phyloP scores from a whole-genome alignment of 1,140 invertebrate genomes.

The Zaprionus kolodkinae region DNA sequence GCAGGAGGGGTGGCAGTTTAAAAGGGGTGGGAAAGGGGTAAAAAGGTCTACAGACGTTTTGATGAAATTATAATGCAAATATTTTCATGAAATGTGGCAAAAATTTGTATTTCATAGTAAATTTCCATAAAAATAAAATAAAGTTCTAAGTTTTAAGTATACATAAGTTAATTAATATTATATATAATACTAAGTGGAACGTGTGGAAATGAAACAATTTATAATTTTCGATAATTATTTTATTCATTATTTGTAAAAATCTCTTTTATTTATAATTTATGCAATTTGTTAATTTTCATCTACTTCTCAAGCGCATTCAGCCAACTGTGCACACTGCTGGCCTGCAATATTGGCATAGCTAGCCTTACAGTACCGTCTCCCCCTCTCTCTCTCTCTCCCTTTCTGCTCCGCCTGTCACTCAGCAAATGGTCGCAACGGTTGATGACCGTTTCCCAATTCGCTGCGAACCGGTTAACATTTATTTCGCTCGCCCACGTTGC shows the following conservation, averaged over 20 bases:
- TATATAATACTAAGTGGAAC: too few species aligned
- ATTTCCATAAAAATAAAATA: too few species aligned
- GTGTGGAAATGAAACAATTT: too few species aligned
- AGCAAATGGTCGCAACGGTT: conserved; percentile 12
- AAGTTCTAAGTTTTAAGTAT: too few species aligned
- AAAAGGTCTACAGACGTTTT: background rate
- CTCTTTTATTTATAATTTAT: background rate
- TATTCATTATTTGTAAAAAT: background rate
- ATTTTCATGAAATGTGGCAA: background rate
- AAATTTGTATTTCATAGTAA: too few species aligned
- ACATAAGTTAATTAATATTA: too few species aligned
- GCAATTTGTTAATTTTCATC: background rate
- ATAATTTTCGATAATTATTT: background rate
- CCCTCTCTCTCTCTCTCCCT: too few species aligned
- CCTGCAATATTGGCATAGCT: background rate
- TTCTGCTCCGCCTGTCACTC: conserved; percentile 9
- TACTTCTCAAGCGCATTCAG: background rate
- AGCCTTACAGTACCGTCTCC: background rate
- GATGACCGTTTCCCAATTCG: conserved; percentile 1
- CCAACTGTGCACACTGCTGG: background rate
- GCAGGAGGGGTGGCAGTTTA: too few species aligned
- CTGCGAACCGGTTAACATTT: conserved; percentile 42
- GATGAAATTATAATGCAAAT: background rate
- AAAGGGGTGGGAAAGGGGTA: background rate
- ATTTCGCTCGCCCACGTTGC: conserved; percentile 42